Base-by-base conservation (phyloP, 2,113 vertebrate genomes). In the Saccopteryx bilineata region DNA sequence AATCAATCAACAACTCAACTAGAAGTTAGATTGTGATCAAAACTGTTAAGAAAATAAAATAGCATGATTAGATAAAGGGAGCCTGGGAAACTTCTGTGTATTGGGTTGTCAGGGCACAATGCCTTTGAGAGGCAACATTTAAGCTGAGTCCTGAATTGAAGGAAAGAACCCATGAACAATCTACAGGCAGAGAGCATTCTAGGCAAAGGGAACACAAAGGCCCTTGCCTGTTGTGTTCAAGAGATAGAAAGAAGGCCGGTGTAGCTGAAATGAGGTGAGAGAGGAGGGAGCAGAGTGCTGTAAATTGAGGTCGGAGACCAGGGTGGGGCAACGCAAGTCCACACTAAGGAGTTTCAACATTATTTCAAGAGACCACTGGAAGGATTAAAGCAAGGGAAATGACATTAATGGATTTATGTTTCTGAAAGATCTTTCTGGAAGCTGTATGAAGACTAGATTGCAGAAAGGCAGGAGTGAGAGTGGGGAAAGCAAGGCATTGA, bases 1-100 rank as follows among this genome's bases (percentile, higher is more conserved):
- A 58, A 52, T 17, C 33, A 68, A 52, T 81, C 28, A n/a, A 28
- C 5, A 52, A 50, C n/a, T 39, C 65, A 72, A 60, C 48, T 19
- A 19, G 58, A 65, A 79, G 5, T 71, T 56, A 76, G 18, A n/a
- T 19, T 75, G 10, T 74, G 76, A 26, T 48, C 31, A 84, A 46
- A 68, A 50, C 26, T 61, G 12, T 80, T 85, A 75, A 80, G 71
- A 54, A 92, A 84, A 66, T 33, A 61, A 72, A 83, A 46, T n/a
- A 76, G 9, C 3, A 9, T 52, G 46, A 69, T 75, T 26, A 74
- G 91, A 33, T 10, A 75, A 46, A 89, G 12, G 46, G 19, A 74
- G 24, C 6, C 81, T 17, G 4, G 82, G 15, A 46, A 33, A 39
- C 48, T 58, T 65, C 23, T 46, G 2, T 18, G 17, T 85, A 26